Base-by-base conservation (phyloP, 2,888 invertebrate species). In the Drosophila kanekoi region DNA sequence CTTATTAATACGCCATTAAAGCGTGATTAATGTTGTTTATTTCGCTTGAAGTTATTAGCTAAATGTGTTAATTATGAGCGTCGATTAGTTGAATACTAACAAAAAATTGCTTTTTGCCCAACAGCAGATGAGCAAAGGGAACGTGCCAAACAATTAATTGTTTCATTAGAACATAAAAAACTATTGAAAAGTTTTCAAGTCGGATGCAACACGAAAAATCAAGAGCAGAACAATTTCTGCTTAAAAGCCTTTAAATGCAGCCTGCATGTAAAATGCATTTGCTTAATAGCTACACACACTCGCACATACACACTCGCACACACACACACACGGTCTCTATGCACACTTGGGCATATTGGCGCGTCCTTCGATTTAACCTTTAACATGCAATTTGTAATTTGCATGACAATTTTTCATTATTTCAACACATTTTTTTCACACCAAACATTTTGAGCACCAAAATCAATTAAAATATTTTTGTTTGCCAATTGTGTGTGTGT, bases 21-120 rank as follows among this genome's bases (percentile, higher is more conserved):
- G 76, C 70, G 81, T 87, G 89, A 86, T 89, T 89, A 85, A 89
- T 89, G 89, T 63, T 85, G 89, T 87, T 89, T 89, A 85, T 79
- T 89, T 81, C 87, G 68, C 77, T 68, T 59, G 73, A 89, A 87
- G 79, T 87, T 87, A 89, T 85, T 89, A 89, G 83, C 83, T 72
- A 87, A 87, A 85, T 85, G 85, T 87, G 88, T 89, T 89, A 89
- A 89, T 87, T 89, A 89, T 89, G 75, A 88, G 78, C 64, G 53
- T 63, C 78, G 81, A 80, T 83, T 88, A 86, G 73, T 49, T 59
- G 23, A 68, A 45, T 57, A 44, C 20, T 37, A 70, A 16, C 20
- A 51, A 4, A 6, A 23, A 35, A 2, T 28, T 8, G 28, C 2
- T 28, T 28, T 16, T 28, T 13, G 28, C 51, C 28, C 40, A 14